Evolutionary conservation across 2,113 vertebrate genomes (phyloP).

Genomic region (Zingel zingel): DNA sequence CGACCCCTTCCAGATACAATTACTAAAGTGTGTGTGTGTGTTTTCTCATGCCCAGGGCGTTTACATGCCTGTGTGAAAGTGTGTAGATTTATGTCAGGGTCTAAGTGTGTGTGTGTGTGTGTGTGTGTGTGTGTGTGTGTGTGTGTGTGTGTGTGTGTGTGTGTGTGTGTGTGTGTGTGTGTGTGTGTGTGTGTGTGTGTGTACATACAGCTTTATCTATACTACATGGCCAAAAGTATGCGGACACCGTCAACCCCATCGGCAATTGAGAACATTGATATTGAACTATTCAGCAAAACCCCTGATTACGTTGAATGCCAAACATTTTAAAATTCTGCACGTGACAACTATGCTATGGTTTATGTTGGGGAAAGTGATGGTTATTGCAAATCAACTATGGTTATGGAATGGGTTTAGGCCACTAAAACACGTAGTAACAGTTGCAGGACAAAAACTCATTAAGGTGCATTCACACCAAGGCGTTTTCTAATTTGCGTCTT

Average conservation of each 20-base stretch:
- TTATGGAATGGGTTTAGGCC: too few relatives aligned
- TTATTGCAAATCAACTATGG: too few relatives aligned
- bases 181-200: background rate
- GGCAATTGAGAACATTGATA: background rate
- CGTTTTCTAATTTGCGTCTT: too few relatives aligned
- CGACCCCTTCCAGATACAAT: background rate
- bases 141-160: background rate
- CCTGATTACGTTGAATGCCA: too few relatives aligned
- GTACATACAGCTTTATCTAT: background rate
- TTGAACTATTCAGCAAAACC: background rate
- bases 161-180: background rate
- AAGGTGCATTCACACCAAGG: too few relatives aligned
- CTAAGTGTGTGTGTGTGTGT: background rate
- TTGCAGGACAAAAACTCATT: too few relatives aligned
- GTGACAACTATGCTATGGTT: too few relatives aligned
- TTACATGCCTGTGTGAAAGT: background rate
- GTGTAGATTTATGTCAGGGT: background rate
- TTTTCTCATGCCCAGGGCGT: background rate
- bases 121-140: background rate
- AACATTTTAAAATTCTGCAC: too few relatives aligned
- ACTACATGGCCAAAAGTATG: background rate
- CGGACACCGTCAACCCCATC: background rate
- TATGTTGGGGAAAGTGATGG: too few relatives aligned
- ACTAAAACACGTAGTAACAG: too few relatives aligned
- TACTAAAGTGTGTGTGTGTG: constrained; percentile 6